Percentiles rank a stretch among this genome's conserved stretches.
Conservation (phyloP, 2,797 vertebrate species). For the Chiloscyllium punctatum region DNA sequence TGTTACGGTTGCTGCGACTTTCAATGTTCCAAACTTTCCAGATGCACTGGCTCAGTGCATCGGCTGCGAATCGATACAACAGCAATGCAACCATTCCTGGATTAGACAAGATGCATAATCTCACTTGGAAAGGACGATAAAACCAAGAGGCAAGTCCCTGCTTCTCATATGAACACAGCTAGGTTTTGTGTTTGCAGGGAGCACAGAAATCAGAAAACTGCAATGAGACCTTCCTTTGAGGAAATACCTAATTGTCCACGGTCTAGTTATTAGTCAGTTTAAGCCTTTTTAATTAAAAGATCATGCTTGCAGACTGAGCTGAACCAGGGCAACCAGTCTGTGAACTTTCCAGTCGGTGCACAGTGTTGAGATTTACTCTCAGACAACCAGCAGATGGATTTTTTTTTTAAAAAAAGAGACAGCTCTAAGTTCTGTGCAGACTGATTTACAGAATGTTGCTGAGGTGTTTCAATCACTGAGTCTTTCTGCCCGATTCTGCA, state of each 20-base stretch:
- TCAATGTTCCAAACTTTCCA: background rate
- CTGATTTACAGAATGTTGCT: background rate
- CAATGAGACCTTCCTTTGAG: background rate
- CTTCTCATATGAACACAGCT: background rate
- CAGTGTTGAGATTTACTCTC: background rate
- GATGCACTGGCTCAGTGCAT: background rate
- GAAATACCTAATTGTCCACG: constrained; percentile 4
- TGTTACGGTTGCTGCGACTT: background rate
- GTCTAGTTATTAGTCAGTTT: constrained; percentile 6
- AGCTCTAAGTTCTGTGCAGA: background rate
- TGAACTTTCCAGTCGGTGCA: background rate
- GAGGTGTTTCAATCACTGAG: background rate
- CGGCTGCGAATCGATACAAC: background rate
- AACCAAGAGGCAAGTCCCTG: background rate
- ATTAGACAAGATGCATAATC: background rate
- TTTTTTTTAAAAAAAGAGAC: background rate
- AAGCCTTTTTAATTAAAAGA: background rate
- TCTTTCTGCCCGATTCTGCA: background rate
- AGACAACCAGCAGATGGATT: background rate
- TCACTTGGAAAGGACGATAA: background rate
- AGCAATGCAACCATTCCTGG: background rate
- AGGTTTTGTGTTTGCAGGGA: background rate
- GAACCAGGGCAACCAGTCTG: background rate
- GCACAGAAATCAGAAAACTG: background rate
- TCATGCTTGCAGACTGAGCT: background rate